phyloP scores from a whole-genome alignment of 2,797 vertebrate genomes.

The Crax fasciolata region DNA sequence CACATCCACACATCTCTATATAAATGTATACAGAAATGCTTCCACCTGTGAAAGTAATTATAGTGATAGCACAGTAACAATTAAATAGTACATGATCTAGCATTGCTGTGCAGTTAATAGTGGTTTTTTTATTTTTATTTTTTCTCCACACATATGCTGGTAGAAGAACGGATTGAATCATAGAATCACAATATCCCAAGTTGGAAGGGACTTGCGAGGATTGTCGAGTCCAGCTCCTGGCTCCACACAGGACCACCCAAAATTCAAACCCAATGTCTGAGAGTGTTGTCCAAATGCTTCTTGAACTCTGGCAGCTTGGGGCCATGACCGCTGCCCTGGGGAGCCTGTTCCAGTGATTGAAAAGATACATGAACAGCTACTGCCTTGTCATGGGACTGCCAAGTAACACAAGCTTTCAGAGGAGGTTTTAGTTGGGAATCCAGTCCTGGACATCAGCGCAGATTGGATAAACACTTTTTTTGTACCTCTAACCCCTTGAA shows the following conservation, averaged over 20 bases:
- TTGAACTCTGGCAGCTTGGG: background rate
- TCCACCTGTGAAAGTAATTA: background rate
- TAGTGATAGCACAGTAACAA: background rate
- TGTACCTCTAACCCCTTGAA: background rate
- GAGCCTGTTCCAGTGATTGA: background rate
- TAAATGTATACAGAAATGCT: background rate
- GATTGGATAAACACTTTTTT: background rate
- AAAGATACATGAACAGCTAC: background rate
- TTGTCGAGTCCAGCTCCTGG: background rate
- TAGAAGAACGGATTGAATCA: background rate
- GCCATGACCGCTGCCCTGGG: background rate
- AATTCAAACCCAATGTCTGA: background rate
- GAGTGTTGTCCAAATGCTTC: background rate
- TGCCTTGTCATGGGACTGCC: background rate
- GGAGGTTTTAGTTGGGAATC: background rate
- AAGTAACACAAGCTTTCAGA: background rate
- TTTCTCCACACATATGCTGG: background rate
- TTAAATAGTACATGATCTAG: background rate
- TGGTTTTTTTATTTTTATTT: rapidly evolving
- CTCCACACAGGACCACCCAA: background rate
- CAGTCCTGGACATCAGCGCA: background rate
- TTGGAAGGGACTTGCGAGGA: background rate
- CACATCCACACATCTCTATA: background rate
- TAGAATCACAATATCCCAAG: background rate
- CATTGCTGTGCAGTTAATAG: background rate